Conservation (phyloP, 30 jellyfish, hydroid and myxozoan genomes). For the Euphysa ruthae region DNA sequence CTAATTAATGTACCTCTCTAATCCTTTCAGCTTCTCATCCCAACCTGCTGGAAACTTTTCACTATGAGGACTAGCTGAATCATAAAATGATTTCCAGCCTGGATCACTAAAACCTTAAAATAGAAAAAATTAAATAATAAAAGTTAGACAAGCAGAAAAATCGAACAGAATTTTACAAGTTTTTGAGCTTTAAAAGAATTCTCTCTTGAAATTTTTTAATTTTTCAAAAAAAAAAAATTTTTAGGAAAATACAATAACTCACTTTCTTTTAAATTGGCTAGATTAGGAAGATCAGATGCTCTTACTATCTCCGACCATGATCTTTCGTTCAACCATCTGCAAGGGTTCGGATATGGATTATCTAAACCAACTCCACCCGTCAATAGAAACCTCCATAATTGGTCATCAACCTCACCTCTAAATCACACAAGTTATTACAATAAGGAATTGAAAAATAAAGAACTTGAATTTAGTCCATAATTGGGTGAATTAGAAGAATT, state of each 20-base stretch:
- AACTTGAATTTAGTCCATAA: neutral
- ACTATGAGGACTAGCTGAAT: slow-evolving; percentile 82
- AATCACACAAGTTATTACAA: neutral
- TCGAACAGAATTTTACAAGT: too few relatives aligned
- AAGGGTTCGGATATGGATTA: slow-evolving; percentile 88
- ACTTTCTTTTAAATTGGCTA: slow-evolving; percentile 70
- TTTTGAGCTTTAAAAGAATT: too few relatives aligned
- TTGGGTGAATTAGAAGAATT: too few relatives aligned
- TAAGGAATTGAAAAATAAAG: neutral
- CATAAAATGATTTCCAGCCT: slow-evolving; percentile 82
- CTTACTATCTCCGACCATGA: slow-evolving; percentile 97
- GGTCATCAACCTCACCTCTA: slow-evolving; percentile 78
- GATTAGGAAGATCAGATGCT: slow-evolving; percentile 70
- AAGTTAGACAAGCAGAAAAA: too few relatives aligned
- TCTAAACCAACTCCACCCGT: slow-evolving; percentile 98
- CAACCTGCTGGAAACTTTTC: slow-evolving; percentile 84
- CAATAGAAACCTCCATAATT: slow-evolving; percentile 87
- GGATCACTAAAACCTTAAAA: slow-evolving; percentile 40
- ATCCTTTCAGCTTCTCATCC: slow-evolving; percentile 72
- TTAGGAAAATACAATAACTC: too few relatives aligned
- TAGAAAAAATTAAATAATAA: neutral
- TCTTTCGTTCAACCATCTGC: slow-evolving; percentile 89
- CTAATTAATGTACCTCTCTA: slow-evolving; percentile 92
- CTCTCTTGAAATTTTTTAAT: too few relatives aligned
- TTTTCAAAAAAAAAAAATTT: too few relatives aligned